A percentile compares a stretch with the other conserved stretches of the same genome.
phyloP scores from a whole-genome alignment of 2,888 invertebrate species.

The Drosophila kuntzei region DNA sequence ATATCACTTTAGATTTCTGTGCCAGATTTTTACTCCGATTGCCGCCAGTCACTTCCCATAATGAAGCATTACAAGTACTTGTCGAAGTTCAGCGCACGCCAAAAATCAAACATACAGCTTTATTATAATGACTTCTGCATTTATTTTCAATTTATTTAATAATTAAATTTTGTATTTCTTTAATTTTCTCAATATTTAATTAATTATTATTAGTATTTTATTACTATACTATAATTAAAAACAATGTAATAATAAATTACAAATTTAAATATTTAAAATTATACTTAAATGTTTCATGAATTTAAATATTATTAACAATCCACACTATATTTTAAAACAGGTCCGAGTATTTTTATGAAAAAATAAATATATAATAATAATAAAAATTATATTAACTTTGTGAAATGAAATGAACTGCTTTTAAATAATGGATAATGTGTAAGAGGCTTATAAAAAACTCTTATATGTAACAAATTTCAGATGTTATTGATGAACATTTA shows the following conservation, averaged over 20 bases:
- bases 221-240: no score
- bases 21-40: constrained; percentile 42
- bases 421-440: background rate
- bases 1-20: constrained; percentile 53
- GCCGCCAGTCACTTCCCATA: constrained; percentile 41
- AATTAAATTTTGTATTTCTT: no score
- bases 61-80: constrained; percentile 30
- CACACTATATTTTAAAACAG: no score
- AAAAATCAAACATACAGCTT: background rate
- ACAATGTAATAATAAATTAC: no score
- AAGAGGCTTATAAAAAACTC: constrained; percentile 1
- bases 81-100: constrained; percentile 22
- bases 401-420: background rate
- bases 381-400: background rate
- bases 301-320: no score
- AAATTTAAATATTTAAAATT: no score
- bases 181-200: no score
- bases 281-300: no score
- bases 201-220: no score
- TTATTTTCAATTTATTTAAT: no score
- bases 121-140: background rate
- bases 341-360: no score
- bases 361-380: background rate
- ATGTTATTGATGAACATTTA: constrained; percentile 5
- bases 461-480: background rate